Evolutionary conservation across 2,113 vertebrate species (phyloP).

Genomic region (Gallinago paraguaiae): DNA sequence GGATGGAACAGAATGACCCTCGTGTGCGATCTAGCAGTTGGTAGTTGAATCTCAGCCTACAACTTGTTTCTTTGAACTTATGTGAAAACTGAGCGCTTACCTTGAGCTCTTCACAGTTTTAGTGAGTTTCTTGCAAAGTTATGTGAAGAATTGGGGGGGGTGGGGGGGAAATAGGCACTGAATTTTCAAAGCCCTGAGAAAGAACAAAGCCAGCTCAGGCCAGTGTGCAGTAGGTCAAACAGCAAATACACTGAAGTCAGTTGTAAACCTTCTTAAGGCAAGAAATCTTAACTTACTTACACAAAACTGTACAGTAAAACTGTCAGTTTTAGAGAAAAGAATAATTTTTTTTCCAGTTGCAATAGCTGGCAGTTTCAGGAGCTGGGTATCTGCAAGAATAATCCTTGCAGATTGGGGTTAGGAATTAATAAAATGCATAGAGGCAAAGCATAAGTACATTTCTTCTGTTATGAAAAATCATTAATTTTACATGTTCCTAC

Average conservation of each 20-base stretch:
- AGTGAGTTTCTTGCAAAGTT: neutral
- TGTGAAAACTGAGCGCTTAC: neutral
- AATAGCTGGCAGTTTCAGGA: neutral
- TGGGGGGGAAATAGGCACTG: accelerated
- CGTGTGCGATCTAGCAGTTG: neutral
- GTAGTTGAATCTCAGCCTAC: accelerated
- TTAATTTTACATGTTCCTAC: neutral
- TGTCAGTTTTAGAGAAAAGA: neutral
- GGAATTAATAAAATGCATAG: neutral
- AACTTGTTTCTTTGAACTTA: neutral
- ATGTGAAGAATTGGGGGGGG: neutral
- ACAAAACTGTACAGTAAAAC: neutral
- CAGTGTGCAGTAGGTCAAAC: accelerated
- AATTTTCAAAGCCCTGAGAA: neutral
- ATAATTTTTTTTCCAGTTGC: neutral
- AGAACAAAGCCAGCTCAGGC: neutral
- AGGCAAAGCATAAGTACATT: neutral
- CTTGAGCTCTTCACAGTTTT: neutral
- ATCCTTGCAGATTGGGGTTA: neutral
- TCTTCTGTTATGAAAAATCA: neutral
- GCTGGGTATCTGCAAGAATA: neutral
- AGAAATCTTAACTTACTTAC: neutral
- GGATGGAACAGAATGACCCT: neutral
- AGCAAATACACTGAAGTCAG: accelerated
- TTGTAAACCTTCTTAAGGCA: neutral